phyloP scores from a whole-genome alignment of 2,888 invertebrate species.

The Timema cristinae region DNA sequence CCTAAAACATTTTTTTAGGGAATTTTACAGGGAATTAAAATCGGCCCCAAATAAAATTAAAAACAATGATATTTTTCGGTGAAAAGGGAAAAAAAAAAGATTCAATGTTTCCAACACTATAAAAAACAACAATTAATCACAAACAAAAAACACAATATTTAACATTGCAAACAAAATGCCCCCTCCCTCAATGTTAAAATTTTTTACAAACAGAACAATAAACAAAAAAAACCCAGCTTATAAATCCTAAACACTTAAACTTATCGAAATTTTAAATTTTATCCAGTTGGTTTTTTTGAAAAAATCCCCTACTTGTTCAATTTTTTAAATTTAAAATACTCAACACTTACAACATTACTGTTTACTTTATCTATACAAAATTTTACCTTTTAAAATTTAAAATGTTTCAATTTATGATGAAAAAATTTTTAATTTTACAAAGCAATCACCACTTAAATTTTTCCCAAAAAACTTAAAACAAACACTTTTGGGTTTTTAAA shows the following conservation, averaged over 20 bases:
- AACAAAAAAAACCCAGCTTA: not conserved
- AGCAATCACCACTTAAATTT: not conserved
- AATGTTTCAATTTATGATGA: not conserved
- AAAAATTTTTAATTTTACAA: not conserved
- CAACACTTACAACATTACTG: not conserved
- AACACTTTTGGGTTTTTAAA: not conserved
- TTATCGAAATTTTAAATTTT: not conserved
- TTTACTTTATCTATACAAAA: not conserved
- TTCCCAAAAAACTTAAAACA: not conserved
- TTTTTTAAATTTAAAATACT: not conserved
- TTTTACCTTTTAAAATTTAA: not conserved
- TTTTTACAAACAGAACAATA: conserved; percentile 15
- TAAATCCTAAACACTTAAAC: not conserved
- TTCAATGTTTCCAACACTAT: too few species aligned
- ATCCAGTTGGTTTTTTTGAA: not conserved
- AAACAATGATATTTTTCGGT: too few species aligned
- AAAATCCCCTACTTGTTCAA: not conserved
- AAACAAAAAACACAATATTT: too few species aligned
- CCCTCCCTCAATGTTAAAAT: not conserved
- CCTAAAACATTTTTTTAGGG: too few species aligned
- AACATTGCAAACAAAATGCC: too few species aligned
- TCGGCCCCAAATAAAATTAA: too few species aligned
- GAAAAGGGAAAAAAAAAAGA: too few species aligned
- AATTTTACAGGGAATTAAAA: too few species aligned
- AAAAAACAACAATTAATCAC: too few species aligned